A percentile compares a stretch with the other conserved stretches of the same genome.
Conservation (phyloP, 2,888 invertebrate genomes). For the Hirtodrosophila trivittata region DNA sequence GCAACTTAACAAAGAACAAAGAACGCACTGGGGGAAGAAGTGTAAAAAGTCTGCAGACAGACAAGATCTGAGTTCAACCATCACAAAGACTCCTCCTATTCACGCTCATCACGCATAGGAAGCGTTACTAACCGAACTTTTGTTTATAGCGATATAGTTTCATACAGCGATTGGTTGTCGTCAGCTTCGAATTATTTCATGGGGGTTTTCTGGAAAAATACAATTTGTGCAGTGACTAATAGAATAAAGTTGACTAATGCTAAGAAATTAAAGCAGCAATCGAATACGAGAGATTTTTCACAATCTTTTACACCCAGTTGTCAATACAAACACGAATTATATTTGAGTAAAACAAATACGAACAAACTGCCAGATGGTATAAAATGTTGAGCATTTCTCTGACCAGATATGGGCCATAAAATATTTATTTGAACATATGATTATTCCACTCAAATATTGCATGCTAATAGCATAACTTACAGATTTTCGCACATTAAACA, state of each 20-base stretch:
- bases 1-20: slow-evolving; percentile 52
- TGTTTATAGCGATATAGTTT: slow-evolving; percentile 19
- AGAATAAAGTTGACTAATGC: too few species aligned
- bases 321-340: slow-evolving; percentile 5
- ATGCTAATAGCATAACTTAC: too few species aligned
- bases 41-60: not conserved
- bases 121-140: slow-evolving; percentile 20
- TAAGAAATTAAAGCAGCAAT: too few species aligned
- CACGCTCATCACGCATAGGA: slow-evolving; percentile 34
- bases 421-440: too few species aligned
- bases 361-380: not conserved
- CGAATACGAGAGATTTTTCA: slow-evolving; percentile 25
- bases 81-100: not conserved
- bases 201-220: not conserved
- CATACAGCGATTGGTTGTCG: too few species aligned
- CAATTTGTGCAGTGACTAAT: slow-evolving; percentile 29
- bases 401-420: too few species aligned
- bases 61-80: not conserved
- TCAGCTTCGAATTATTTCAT: slow-evolving; percentile 4
- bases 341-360: slow-evolving; percentile 6
- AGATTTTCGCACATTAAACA: too few species aligned
- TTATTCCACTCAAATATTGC: too few species aligned
- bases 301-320: slow-evolving; percentile 56
- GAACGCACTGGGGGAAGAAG: slow-evolving; percentile 4
- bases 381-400: too few species aligned